A percentile compares a stretch with the other conserved stretches of the same genome.
phyloP scores from a whole-genome alignment of 2,797 vertebrate species.

The Cuniculus paca region DNA sequence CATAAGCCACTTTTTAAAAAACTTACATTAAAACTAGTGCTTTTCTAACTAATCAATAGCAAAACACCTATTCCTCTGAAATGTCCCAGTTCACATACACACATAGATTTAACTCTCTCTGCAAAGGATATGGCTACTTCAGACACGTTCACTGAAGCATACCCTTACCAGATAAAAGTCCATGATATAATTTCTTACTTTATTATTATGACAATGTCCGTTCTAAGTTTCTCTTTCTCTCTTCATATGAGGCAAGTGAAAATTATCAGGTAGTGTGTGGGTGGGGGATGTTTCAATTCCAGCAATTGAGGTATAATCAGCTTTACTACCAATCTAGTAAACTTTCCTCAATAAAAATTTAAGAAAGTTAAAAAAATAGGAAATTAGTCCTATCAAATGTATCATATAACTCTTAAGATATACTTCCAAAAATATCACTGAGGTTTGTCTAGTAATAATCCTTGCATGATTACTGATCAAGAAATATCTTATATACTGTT shows the following conservation, averaged over 20 bases:
- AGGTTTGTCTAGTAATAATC: neutral
- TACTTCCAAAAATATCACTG: too few relatives aligned
- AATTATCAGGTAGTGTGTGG: neutral
- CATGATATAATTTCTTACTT: too few relatives aligned
- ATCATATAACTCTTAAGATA: neutral
- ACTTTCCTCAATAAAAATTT: neutral
- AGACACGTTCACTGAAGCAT: neutral
- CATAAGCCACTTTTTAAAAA: too few relatives aligned
- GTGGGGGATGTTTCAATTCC: neutral
- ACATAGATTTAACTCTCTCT: neutral
- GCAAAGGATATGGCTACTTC: too few relatives aligned
- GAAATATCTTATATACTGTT: too few relatives aligned
- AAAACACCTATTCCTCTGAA: neutral
- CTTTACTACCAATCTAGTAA: too few relatives aligned
- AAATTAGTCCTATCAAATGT: neutral
- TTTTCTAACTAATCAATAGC: neutral
- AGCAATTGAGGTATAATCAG: neutral
- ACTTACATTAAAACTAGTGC: too few relatives aligned
- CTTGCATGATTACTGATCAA: neutral
- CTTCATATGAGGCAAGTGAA: neutral
- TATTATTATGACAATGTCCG: neutral
- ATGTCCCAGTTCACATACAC: neutral
- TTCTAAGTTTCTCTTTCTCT: neutral
- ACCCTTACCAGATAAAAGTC: too few relatives aligned
- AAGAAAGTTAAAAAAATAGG: neutral